Evolutionary conservation across 1,140 invertebrate genomes (phyloP).

Genomic region (Phocides pigmalion): DNA sequence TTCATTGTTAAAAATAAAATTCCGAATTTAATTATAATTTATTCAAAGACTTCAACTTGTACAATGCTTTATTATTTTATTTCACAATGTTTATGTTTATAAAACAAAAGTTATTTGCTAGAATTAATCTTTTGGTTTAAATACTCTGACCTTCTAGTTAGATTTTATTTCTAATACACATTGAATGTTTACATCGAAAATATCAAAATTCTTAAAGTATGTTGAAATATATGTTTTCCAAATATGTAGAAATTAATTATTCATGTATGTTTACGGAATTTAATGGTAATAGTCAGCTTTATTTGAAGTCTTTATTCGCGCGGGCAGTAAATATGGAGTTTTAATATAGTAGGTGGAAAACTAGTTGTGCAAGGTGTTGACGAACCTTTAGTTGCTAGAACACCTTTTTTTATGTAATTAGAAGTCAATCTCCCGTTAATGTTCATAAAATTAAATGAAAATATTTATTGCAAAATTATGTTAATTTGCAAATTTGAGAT

Average conservation of each 20-base stretch:
- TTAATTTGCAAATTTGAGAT: too few species aligned
- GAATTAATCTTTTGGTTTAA: neutral
- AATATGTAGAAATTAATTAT: conserved; percentile 12
- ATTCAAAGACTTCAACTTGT: too few species aligned
- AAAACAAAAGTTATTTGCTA: too few species aligned
- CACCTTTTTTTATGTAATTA: neutral
- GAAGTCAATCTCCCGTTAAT: neutral
- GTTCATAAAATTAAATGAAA: too few species aligned
- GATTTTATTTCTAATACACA: too few species aligned
- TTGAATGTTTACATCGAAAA: neutral
- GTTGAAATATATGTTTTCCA: neutral
- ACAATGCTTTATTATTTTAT: too few species aligned
- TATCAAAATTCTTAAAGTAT: neutral
- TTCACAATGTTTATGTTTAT: too few species aligned
- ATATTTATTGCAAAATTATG: too few species aligned
- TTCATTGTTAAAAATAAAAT: too few species aligned
- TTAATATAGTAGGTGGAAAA: conserved; percentile 14
- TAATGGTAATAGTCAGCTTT: conserved; percentile 5
- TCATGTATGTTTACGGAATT: conserved; percentile 9
- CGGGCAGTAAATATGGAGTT: conserved; percentile 14
- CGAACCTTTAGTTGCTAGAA: neutral
- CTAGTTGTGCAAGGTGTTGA: neutral
- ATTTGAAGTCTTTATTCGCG: conserved; percentile 13
- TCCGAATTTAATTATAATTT: too few species aligned
- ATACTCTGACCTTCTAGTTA: neutral